Conservation (phyloP, 2,113 vertebrate species). For the Planiliza haematocheilus region DNA sequence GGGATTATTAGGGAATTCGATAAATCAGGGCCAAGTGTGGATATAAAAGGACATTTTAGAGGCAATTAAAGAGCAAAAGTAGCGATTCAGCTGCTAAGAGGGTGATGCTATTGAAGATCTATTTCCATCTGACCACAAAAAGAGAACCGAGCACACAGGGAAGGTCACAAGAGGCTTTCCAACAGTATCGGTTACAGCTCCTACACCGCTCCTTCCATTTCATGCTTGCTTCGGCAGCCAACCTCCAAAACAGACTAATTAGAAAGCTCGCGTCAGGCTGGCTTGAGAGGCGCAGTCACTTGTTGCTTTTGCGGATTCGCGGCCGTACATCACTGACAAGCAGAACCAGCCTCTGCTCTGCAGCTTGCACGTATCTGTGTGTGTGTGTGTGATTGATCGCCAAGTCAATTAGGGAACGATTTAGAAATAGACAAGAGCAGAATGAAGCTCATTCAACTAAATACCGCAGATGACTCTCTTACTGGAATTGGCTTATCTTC, state of each 20-base stretch:
- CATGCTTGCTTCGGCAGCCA: not conserved
- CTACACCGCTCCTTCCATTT: not conserved
- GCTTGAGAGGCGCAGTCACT: not conserved
- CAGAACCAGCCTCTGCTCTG: not conserved
- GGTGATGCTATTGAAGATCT: constrained; percentile 23
- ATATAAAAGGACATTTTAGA: constrained; percentile 5
- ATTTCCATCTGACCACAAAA: constrained; percentile 3
- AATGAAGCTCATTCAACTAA: constrained; percentile 63
- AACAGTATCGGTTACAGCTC: not conserved
- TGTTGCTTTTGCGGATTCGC: not conserved
- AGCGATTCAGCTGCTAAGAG: constrained; percentile 2
- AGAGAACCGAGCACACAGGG: not conserved
- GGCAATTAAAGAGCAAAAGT: constrained; percentile 15
- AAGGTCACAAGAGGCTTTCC: not conserved
- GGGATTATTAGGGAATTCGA: constrained; percentile 18
- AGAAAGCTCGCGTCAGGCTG: not conserved
- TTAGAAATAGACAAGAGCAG: constrained; percentile 53
- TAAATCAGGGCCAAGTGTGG: constrained; percentile 12
- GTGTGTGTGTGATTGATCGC: constrained; percentile 43
- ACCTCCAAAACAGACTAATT: not conserved
- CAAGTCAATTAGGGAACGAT: constrained; percentile 66
- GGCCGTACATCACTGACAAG: constrained; percentile 15
- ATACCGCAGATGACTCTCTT: constrained; percentile 53
- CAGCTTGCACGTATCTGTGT: constrained; percentile 3
- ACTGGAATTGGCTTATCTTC: constrained; percentile 63